A percentile compares a stretch with the other conserved stretches of the same genome.
phyloP scores from a whole-genome alignment of 2,113 vertebrate species.

The Danionella cerebrum region DNA sequence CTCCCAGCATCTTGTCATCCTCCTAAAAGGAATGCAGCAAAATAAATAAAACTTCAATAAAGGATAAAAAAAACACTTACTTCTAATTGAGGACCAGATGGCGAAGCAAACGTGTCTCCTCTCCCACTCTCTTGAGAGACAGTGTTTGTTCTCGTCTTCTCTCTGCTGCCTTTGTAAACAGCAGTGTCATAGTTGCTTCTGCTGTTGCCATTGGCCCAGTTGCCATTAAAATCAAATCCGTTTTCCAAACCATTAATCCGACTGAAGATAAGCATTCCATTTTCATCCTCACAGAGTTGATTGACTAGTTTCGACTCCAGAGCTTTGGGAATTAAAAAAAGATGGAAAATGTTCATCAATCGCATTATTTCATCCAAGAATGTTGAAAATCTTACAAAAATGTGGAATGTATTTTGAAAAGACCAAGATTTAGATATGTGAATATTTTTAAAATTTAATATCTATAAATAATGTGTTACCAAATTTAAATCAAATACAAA shows the following conservation, averaged over 20 bases:
- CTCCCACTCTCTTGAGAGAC: slow-evolving; percentile 3
- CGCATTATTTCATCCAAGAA: too few relatives aligned
- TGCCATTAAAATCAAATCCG: slow-evolving; percentile 41
- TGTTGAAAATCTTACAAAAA: too few relatives aligned
- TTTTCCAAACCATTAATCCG: slow-evolving; percentile 53
- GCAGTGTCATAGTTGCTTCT: slow-evolving; percentile 20
- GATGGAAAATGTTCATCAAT: not conserved
- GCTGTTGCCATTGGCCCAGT: slow-evolving; percentile 16
- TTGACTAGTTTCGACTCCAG: slow-evolving; percentile 82
- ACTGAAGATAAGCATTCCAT: slow-evolving; percentile 71
- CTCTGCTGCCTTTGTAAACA: slow-evolving; percentile 40
- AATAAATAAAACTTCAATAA: too few relatives aligned
- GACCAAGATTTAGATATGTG: too few relatives aligned
- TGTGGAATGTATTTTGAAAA: too few relatives aligned
- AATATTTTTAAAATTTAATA: too few relatives aligned
- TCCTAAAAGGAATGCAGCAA: not conserved
- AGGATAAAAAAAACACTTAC: too few relatives aligned
- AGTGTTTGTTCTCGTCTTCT: slow-evolving; percentile 42
- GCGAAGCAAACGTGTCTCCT: not conserved
- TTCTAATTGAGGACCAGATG: slow-evolving; percentile 3
- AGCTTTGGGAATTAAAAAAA: slow-evolving; percentile 48
- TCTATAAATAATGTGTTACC: too few relatives aligned
- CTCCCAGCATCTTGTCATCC: too few relatives aligned
- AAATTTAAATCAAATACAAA: too few relatives aligned
- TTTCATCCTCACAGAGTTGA: slow-evolving; percentile 87